Evolutionary conservation across 2,113 vertebrate genomes (phyloP).

Genomic region (Solea solea): DNA sequence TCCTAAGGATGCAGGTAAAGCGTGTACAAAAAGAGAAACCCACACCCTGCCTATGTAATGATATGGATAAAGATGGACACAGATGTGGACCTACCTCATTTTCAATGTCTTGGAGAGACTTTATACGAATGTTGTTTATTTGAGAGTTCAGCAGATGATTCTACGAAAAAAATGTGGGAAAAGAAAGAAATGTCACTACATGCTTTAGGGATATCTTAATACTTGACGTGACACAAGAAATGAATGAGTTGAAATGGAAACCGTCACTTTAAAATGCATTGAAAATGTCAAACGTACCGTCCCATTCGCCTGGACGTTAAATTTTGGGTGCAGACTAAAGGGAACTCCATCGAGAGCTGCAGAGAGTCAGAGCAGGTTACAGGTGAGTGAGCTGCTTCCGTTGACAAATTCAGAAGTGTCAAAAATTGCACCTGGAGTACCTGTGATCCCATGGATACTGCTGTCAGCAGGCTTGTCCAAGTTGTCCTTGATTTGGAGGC

Average conservation of each 20-base stretch:
- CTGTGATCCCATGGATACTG: constrained; percentile 84
- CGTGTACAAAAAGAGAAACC: no score
- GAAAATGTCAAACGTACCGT: constrained; percentile 72
- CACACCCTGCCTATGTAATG: background rate
- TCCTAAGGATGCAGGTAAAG: no score
- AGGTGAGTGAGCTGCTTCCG: background rate
- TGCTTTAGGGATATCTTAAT: background rate
- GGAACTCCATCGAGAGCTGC: constrained; percentile 90
- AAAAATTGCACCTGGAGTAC: constrained; percentile 58
- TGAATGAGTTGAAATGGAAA: background rate
- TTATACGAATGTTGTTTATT: constrained; percentile 82
- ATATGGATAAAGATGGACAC: background rate
- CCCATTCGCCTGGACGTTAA: constrained; percentile 67
- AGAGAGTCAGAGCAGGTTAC: background rate
- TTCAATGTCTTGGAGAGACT: constrained; percentile 88
- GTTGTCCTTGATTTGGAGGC: constrained; percentile 54
- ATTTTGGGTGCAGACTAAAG: constrained; percentile 87
- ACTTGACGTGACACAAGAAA: background rate
- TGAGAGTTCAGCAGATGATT: constrained; percentile 60
- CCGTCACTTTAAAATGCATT: background rate
- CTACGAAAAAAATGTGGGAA: constrained; percentile 27
- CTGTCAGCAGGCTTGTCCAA: constrained; percentile 76
- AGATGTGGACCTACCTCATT: constrained; percentile 80
- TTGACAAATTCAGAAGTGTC: background rate
- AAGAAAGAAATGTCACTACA: background rate